These are phyloP conservation scores for Thermophis baileyi DNA, from an alignment of 2,113 vertebrate species.

Conservation along the genomic window DNA sequence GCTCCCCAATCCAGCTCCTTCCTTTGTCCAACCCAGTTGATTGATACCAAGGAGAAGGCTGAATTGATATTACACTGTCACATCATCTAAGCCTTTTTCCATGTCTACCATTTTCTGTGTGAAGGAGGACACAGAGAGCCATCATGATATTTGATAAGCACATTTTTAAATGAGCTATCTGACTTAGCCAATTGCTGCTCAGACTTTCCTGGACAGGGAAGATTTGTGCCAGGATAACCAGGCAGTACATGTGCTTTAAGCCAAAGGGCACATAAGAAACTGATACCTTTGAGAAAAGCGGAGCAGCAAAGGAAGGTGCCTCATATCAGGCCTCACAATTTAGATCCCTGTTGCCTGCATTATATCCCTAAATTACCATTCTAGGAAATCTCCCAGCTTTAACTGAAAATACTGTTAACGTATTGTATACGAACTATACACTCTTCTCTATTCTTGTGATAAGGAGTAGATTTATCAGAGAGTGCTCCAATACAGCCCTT, in stretches of 20 bases:
- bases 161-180: neutral
- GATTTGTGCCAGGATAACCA: neutral
- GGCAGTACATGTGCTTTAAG: neutral
- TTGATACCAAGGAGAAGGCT: neutral
- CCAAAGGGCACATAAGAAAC: neutral
- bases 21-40: neutral
- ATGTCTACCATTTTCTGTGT: neutral
- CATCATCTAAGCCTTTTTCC: neutral
- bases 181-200: neutral
- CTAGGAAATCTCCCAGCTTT: neutral
- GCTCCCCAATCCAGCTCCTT: neutral
- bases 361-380: neutral
- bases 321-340: neutral
- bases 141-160: neutral
- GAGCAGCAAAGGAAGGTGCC: neutral
- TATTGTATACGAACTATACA: neutral
- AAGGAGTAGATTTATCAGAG: slow-evolving; percentile 7
- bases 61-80: neutral
- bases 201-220: neutral
- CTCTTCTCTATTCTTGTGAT: slow-evolving; percentile 10
- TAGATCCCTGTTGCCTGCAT: neutral
- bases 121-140: neutral
- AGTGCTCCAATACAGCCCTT: neutral
- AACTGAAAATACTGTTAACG: neutral
- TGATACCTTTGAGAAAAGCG: neutral